phyloP scores from a whole-genome alignment of 2,888 invertebrate genomes.

The Lucinisca nassula region DNA sequence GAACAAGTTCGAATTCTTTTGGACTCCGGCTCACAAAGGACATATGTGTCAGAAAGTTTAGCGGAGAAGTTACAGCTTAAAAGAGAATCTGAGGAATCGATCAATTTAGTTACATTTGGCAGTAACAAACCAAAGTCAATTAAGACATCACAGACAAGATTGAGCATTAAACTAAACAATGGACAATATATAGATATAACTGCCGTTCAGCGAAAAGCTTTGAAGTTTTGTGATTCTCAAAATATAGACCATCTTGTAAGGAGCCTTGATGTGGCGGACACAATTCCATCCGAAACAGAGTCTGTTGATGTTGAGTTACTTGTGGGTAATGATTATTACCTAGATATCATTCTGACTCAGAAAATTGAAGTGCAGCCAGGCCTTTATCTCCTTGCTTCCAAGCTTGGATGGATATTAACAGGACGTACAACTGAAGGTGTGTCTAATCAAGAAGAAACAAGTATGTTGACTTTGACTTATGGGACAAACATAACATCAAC shows the following conservation, averaged over 20 bases:
- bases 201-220: conserved; percentile 27
- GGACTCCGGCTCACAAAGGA: conserved; percentile 31
- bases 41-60: conserved; percentile 23
- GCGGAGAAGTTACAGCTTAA: conserved; percentile 6
- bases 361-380: conserved; percentile 34
- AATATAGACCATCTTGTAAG: not conserved
- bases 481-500: not conserved
- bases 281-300: conserved; percentile 22
- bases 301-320: not conserved
- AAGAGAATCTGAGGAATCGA: conserved; percentile 2
- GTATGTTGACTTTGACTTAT: conserved; percentile 31
- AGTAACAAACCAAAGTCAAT: not conserved
- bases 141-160: conserved; percentile 5
- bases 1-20: conserved; percentile 16
- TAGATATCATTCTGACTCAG: conserved; percentile 18
- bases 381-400: conserved; percentile 32
- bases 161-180: conserved; percentile 18
- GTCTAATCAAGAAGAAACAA: not conserved
- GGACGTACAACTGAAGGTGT: conserved; percentile 23
- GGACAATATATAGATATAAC: conserved; percentile 4
- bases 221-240: not conserved
- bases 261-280: conserved; percentile 19
- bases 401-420: conserved; percentile 42
- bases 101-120: conserved; percentile 36
- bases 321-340: conserved; percentile 45